Evolutionary conservation across 2,113 vertebrate species (phyloP), one percentile per base, ranked within the genome.

Genomic region (Aleadryas rufinucha): DNA sequence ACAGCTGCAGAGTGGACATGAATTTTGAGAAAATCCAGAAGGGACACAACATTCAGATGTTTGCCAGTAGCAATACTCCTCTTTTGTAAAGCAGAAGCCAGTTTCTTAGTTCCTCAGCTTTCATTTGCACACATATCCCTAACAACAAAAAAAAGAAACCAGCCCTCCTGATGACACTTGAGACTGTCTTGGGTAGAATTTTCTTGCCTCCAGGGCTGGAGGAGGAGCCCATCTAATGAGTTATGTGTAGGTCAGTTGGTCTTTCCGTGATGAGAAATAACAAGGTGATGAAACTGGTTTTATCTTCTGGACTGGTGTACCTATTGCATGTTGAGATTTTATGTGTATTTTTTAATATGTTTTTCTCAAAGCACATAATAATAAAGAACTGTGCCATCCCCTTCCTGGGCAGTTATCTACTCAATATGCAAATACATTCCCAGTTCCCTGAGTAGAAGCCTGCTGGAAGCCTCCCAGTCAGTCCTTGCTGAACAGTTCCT

Each of bases 401-500:
- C 28, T 84, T 75, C 71, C 82, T 79, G 75, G 19, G 23, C 26
- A 80, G 14, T 44, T 94, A 49, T 63, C 85, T 94, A 7, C 30
- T 88, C 56, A 39, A 52, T 94, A 91, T 77, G 95, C 89, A 90
- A 95, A 71, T 84, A 5, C 87, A 74, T 80, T 95, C 71, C n/a
- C 31, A 21, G 0, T 11, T 3, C 13, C 24, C 56, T 80, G 61
- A 87, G 71, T 61, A 21, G 52, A 72, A 86, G 75, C 21, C 84
- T 88, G 49, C 87, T 93, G 68, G 76, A 84, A 87, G 44, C 35
- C 31, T 92, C 53, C n/a, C 64, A 56, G 79, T 57, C 60, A 45
- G 37, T 50, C 52, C 30, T 75, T 54, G 12, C 45, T 50, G 65
- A 56, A 30, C 26, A 33, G 44, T 56, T 81, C 56, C 64, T 86